phyloP scores from a whole-genome alignment of 2,888 invertebrate genomes.

The Strigamia crassipes region DNA sequence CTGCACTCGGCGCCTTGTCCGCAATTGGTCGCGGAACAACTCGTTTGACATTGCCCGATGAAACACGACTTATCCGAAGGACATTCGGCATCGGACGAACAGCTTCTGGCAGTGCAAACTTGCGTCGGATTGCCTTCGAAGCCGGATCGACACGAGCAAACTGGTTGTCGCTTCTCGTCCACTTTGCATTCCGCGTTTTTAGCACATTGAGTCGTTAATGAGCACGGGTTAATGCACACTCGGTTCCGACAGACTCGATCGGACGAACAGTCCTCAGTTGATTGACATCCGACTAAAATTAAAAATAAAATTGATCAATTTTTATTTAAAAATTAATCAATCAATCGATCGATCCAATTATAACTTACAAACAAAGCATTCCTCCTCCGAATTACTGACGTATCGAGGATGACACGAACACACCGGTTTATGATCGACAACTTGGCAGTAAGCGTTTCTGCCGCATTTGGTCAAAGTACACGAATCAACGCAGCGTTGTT shows the following conservation, averaged over 20 bases:
- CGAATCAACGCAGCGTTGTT: conserved; percentile 61
- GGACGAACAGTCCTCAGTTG: conserved; percentile 80
- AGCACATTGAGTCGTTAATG: conserved; percentile 71
- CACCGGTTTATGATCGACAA: conserved; percentile 72
- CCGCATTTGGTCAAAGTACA: conserved; percentile 52
- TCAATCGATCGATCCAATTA: neutral
- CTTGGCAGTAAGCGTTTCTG: conserved; percentile 53
- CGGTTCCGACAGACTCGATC: conserved; percentile 82
- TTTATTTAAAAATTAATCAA: neutral
- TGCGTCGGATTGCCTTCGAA: conserved; percentile 69
- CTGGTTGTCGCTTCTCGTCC: conserved; percentile 69
- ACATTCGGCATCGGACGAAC: conserved; percentile 50
- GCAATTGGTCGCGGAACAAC: conserved; percentile 67
- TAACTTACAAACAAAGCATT: conserved; percentile 45
- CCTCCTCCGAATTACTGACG: conserved; percentile 73
- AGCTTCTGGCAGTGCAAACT: conserved; percentile 47
- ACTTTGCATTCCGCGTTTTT: conserved; percentile 76
- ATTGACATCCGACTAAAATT: conserved; percentile 64
- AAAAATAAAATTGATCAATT: neutral
- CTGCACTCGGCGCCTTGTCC: conserved; percentile 76
- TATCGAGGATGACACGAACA: conserved; percentile 78
- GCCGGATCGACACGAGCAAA: conserved; percentile 85
- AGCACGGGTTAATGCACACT: conserved; percentile 84
- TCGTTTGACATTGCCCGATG: conserved; percentile 83
- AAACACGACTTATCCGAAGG: conserved; percentile 46